phyloP scores from a whole-genome alignment of 2,113 vertebrate genomes.

The Sphaerodactylus townsendi region DNA sequence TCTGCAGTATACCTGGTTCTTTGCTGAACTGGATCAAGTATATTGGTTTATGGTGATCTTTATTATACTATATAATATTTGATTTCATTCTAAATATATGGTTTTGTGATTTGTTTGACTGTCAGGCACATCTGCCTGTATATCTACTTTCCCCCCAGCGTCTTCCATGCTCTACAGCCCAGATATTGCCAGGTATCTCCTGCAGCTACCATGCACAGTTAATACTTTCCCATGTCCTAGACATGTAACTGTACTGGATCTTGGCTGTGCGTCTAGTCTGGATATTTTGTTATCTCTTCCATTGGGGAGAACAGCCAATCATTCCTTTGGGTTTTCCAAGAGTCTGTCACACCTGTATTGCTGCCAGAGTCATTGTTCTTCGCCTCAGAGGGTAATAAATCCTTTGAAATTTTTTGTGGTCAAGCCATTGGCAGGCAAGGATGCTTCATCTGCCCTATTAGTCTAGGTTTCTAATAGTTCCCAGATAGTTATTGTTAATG shows the following conservation, averaged over 20 bases:
- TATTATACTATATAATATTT: not conserved
- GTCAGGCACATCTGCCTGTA: not conserved
- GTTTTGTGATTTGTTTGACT: not conserved
- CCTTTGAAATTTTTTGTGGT: conserved; percentile 10
- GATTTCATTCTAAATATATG: not conserved
- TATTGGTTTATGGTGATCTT: not conserved
- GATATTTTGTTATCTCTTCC: not conserved
- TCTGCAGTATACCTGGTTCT: not conserved
- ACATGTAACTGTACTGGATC: conserved; percentile 56
- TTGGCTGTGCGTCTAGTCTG: conserved; percentile 29
- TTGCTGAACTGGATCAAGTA: not conserved
- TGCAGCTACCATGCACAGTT: not conserved
- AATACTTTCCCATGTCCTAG: not conserved
- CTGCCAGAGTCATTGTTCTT: conserved; percentile 30
- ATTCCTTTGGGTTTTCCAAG: not conserved
- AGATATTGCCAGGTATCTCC: not conserved
- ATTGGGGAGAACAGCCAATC: not conserved
- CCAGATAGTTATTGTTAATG: conserved; percentile 1
- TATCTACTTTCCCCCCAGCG: not conserved
- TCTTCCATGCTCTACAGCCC: not conserved
- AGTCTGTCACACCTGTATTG: not conserved
- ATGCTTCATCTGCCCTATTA: not conserved
- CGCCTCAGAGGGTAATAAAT: conserved; percentile 8
- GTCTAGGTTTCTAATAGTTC: conserved; percentile 1
- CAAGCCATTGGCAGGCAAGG: not conserved